Evolutionary conservation across 2,888 invertebrate genomes (phyloP).

Genomic region (Erpobdella octoculata): DNA sequence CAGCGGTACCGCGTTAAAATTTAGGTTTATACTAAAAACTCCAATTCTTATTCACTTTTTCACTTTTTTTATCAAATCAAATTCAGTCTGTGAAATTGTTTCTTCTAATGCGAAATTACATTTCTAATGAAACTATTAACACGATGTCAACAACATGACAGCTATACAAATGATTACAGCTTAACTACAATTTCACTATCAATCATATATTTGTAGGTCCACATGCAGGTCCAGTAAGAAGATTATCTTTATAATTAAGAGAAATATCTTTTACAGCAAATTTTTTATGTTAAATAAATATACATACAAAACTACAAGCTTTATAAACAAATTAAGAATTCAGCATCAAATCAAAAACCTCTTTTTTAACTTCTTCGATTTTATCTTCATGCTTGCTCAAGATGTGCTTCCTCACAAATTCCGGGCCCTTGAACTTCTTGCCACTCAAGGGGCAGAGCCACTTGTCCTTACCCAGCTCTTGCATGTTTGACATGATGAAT

Average conservation of each 20-base stretch:
- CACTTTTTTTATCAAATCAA: no score
- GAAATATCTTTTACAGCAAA: neutral
- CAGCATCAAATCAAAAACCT: constrained; percentile 56
- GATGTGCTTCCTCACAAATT: constrained; percentile 95
- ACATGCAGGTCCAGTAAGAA: no score
- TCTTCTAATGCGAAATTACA: no score
- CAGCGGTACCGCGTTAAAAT: no score
- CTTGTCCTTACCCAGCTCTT: constrained; percentile 92
- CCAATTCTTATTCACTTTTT: no score
- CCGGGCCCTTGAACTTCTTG: constrained; percentile 96
- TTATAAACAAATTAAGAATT: neutral
- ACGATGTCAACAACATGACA: no score
- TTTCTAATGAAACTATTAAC: no score
- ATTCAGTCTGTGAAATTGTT: no score
- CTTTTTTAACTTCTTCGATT: constrained; percentile 89
- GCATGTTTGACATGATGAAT: constrained; percentile 83
- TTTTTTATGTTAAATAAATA: neutral
- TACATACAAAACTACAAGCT: neutral
- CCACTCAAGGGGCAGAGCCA: constrained; percentile 97
- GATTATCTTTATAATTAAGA: neutral
- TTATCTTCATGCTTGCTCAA: constrained; percentile 94
- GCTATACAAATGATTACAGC: no score
- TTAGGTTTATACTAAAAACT: no score
- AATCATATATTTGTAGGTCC: no score
- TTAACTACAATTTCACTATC: no score